Evolutionary conservation across 2,113 vertebrate genomes (phyloP), one percentile per base, ranked within the genome.

Genomic region (Neotragus moschatus): DNA sequence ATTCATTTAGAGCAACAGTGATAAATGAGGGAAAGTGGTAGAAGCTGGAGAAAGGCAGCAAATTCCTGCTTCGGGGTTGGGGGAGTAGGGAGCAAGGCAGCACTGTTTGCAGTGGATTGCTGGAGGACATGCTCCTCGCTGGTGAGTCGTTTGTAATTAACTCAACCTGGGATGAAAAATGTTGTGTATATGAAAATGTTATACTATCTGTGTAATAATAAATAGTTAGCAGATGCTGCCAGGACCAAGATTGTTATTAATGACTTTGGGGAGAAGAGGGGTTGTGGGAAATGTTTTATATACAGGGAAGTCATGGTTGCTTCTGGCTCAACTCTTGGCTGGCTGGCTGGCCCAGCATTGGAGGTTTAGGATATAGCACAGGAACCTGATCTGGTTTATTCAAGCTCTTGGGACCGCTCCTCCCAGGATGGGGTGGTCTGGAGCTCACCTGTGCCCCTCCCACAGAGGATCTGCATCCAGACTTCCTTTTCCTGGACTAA

Each of bases 101-200:
- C 56, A 33, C 39, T 92, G 84, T 97, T 75, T 7, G n/a, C 49
- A 3, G 0, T 10, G 56, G 73, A n/a, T 70, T 56, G 58, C 88
- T 63, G 91, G 84, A 36, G 75, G 91, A 88, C 95, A 95, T 28
- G 49, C 51, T 91, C 23, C 80, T 63, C n/a, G 19, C 88, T 94
- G 70, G 63, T 25, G 85, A 94, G 47, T 95, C 88, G 15, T 90
- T 94, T 96, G 81, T 95, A 94, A 97, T 97, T 95, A 96, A 96
- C 89, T 96, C 93, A 88, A 81, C 93, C 70, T 45, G 11, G 63
- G 81, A 92, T 96, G 96, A 98, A 92, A 97, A 97, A 97, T 88
- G 81, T 51, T 55, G 81, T 88, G 63, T 47, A 36, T 82, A 55
- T 30, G 86, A 77, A 97, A 92, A 94, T 70, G 95, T 85, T 94